Evolutionary conservation across 2,797 vertebrate species (phyloP).

Genomic region (Xiphophorus birchmanni): DNA sequence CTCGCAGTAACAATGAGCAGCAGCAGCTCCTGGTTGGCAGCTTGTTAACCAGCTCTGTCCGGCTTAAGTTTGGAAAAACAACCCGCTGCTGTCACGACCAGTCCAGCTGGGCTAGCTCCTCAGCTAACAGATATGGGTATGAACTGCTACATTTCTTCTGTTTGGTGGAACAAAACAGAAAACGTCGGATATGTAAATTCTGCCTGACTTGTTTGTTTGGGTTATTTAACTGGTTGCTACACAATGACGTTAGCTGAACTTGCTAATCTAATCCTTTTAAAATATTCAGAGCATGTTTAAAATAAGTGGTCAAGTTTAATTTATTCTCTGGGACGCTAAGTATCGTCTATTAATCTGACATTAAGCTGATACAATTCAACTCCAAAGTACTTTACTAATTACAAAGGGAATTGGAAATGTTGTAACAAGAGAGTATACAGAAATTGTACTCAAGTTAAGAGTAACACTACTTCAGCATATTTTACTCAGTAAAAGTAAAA

Average conservation of each 20-base stretch:
- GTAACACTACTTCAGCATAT: neutral
- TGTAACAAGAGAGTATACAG: neutral
- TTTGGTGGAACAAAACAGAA: slow-evolving; percentile 9
- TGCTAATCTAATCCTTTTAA: slow-evolving; percentile 19
- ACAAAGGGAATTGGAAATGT: neutral
- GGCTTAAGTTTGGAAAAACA: slow-evolving; percentile 39
- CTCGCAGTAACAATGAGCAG: slow-evolving; percentile 82
- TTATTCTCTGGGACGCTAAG: neutral
- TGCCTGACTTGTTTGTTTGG: slow-evolving; percentile 38
- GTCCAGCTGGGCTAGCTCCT: slow-evolving; percentile 16
- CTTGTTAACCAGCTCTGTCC: slow-evolving; percentile 42
- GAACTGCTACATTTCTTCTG: neutral
- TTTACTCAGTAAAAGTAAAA: neutral
- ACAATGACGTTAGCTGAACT: slow-evolving; percentile 22
- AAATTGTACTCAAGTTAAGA: neutral
- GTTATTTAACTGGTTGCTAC: slow-evolving; percentile 24
- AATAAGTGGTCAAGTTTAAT: neutral
- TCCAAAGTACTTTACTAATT: neutral
- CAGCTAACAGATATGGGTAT: neutral
- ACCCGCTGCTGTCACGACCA: slow-evolving; percentile 25
- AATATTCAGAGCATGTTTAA: slow-evolving; percentile 5
- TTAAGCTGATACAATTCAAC: neutral
- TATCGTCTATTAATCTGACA: neutral
- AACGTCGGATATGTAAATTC: slow-evolving; percentile 9
- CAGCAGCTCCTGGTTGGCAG: slow-evolving; percentile 70